phyloP scores from a whole-genome alignment of 1,140 invertebrate species.

The Centruroides vittatus region DNA sequence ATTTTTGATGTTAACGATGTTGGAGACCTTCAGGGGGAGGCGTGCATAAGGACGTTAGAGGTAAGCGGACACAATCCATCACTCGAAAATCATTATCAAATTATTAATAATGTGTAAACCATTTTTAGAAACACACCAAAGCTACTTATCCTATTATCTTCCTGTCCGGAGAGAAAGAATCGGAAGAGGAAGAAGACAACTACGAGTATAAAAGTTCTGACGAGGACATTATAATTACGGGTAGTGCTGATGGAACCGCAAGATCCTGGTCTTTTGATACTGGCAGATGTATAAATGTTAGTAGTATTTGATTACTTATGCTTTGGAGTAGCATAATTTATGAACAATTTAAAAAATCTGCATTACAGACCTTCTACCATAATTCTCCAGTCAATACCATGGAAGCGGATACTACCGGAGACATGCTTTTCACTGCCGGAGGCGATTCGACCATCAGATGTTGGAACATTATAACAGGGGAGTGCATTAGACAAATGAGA shows the following conservation, averaged over 20 bases:
- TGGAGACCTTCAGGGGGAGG: conserved; percentile 9
- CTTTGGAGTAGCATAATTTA: too few species aligned
- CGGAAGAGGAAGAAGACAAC: conserved; percentile 2
- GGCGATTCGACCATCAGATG: conserved; percentile 33
- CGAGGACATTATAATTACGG: conserved; percentile 32
- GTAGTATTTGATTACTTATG: background rate
- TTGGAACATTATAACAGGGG: conserved; percentile 35
- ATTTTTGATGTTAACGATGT: conserved; percentile 24
- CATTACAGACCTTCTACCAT: conserved; percentile 20
- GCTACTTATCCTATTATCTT: conserved; percentile 39
- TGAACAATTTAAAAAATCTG: too few species aligned
- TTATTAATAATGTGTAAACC: background rate
- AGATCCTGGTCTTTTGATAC: conserved; percentile 37
- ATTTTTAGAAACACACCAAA: conserved; percentile 35
- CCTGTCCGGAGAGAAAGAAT: conserved; percentile 32
- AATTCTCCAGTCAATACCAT: conserved; percentile 36
- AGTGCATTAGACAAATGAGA: conserved; percentile 27
- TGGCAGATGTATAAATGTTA: conserved; percentile 31
- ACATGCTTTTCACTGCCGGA: conserved; percentile 35
- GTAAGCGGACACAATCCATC: conserved; percentile 5
- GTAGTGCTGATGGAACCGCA: conserved; percentile 36
- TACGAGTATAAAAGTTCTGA: conserved; percentile 6
- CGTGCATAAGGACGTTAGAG: conserved; percentile 19
- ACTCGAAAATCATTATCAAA: background rate
- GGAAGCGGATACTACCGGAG: conserved; percentile 29